Percentiles rank a stretch among this genome's conserved stretches.
These are phyloP conservation scores for Drepana falcataria DNA, from an alignment of 2,888 invertebrate species.

Conservation along the genomic window DNA sequence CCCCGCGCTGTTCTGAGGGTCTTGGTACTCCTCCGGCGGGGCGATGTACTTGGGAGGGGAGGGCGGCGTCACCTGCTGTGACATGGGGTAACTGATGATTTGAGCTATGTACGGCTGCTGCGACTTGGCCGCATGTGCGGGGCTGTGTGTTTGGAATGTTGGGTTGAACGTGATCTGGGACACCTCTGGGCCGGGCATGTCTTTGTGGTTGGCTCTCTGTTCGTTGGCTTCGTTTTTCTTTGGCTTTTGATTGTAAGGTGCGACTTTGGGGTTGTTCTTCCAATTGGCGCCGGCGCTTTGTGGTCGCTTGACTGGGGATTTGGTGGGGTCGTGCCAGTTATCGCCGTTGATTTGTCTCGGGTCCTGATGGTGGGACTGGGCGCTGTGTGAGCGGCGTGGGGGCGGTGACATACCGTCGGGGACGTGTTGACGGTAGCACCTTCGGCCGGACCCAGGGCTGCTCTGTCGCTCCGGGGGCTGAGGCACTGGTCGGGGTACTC, in stretches of 20 bases:
- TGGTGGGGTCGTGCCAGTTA: constrained; percentile 61
- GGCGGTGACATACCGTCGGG: constrained; percentile 67
- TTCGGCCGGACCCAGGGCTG: constrained; percentile 52
- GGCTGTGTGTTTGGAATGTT: constrained; percentile 76
- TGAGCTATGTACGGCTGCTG: constrained; percentile 73
- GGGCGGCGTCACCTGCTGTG: constrained; percentile 68
- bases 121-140: constrained; percentile 60
- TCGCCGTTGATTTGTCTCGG: constrained; percentile 58
- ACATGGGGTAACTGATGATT: constrained; percentile 68
- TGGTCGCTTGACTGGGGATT: constrained; percentile 67
- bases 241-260: constrained; percentile 58
- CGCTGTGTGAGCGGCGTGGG: constrained; percentile 57
- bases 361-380: constrained; percentile 57
- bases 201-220: constrained; percentile 48
- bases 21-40: constrained; percentile 72
- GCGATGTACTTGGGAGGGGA: constrained; percentile 69
- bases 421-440: constrained; percentile 56
- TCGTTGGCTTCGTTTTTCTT: constrained; percentile 60
- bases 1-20: constrained; percentile 55
- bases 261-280: constrained; percentile 68
- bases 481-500: constrained; percentile 49
- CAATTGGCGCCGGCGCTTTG: constrained; percentile 67
- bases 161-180: constrained; percentile 73
- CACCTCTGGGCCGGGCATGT: constrained; percentile 48
- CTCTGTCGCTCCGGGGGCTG: constrained; percentile 58